Evolutionary conservation across 37 sponge, comb jelly and placozoan genomes (phyloP).

Genomic region (Petrosia ficiformis): DNA sequence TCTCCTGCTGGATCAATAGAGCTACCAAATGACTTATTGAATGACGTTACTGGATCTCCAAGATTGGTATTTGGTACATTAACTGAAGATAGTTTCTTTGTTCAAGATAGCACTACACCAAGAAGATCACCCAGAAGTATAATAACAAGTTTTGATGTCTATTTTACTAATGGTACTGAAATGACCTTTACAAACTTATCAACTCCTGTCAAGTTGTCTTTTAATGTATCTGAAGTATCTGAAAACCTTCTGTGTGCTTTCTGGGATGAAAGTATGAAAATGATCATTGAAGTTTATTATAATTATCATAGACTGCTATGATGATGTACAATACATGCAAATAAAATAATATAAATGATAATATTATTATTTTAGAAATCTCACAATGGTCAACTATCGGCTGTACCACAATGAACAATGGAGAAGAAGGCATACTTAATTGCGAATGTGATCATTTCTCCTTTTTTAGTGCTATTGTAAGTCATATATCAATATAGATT

Average conservation of each 20-base stretch:
- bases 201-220: neutral
- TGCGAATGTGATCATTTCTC: neutral
- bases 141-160: neutral
- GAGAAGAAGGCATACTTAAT: neutral
- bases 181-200: neutral
- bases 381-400: too few relatives aligned
- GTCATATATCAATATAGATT: too few relatives aligned
- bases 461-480: neutral
- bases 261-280: too few relatives aligned
- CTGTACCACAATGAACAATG: neutral
- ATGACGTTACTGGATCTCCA: neutral
- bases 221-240: neutral
- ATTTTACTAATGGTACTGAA: neutral
- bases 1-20: neutral
- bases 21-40: neutral
- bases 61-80: neutral
- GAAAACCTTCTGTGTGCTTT: neutral
- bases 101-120: neutral
- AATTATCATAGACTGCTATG: too few relatives aligned
- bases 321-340: too few relatives aligned
- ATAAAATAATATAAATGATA: too few relatives aligned
- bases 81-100: neutral
- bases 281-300: too few relatives aligned
- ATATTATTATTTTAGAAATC: neutral
- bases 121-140: neutral